A percentile compares a stretch with the other conserved stretches of the same genome.
These are phyloP conservation scores for Musca domestica DNA, from an alignment of 1,140 invertebrate species.

Conservation along the genomic window DNA sequence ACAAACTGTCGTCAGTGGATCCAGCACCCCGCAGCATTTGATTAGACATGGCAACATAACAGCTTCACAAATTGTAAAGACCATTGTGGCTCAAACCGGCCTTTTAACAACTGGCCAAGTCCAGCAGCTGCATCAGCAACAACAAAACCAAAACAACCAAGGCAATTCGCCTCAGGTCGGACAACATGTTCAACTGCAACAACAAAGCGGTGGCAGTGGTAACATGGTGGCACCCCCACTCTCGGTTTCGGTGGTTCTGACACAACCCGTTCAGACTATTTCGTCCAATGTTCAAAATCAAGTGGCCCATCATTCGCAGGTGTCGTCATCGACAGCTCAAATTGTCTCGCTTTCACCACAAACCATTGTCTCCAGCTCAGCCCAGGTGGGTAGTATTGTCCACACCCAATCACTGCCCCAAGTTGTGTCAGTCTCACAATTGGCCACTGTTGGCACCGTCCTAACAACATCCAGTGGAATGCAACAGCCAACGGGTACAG, in stretches of 20 bases:
- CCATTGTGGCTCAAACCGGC: slow-evolving; percentile 41
- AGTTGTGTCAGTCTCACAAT: slow-evolving; percentile 48
- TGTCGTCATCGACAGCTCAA: slow-evolving; percentile 40
- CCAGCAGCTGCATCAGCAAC: slow-evolving; percentile 46
- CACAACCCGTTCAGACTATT: slow-evolving; percentile 45
- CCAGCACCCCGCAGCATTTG: slow-evolving; percentile 8
- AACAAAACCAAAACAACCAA: slow-evolving; percentile 31
- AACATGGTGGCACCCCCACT: slow-evolving; percentile 29
- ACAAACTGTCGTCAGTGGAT: slow-evolving; percentile 10
- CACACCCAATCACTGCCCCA: slow-evolving; percentile 49
- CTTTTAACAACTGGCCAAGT: slow-evolving; percentile 41
- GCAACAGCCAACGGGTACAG: slow-evolving; percentile 49
- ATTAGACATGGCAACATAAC: slow-evolving; percentile 27
- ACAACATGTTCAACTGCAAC: slow-evolving; percentile 27
- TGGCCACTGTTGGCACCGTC: slow-evolving; percentile 43
- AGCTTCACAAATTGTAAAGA: slow-evolving; percentile 48
- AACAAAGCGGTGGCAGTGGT: slow-evolving; percentile 19
- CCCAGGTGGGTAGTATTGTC: slow-evolving; percentile 48
- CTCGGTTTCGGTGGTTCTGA: slow-evolving; percentile 50
- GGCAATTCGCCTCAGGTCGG: neutral
- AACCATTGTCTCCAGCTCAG: slow-evolving; percentile 43
- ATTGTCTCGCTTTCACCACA: slow-evolving; percentile 51
- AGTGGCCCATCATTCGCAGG: slow-evolving; percentile 26
- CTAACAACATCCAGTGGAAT: slow-evolving; percentile 49
- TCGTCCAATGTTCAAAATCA: slow-evolving; percentile 42